Percentiles rank a stretch among this genome's conserved stretches.
Evolutionary conservation across 2,888 invertebrate species (phyloP).

Genomic region (Metacarcinus magister): DNA sequence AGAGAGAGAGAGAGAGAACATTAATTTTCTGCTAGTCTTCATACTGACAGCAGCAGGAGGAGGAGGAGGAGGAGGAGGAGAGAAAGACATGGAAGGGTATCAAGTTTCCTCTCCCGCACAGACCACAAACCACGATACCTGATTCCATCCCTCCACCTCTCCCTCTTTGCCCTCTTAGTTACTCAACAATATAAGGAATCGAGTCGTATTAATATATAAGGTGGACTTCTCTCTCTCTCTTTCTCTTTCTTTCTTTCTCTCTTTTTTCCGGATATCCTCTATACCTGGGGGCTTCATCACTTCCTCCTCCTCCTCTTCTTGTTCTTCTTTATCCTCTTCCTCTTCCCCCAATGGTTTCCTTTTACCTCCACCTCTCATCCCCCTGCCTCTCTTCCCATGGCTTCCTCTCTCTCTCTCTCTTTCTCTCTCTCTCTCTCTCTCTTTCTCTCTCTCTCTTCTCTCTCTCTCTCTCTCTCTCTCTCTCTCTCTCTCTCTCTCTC

Average conservation of each 20-base stretch:
- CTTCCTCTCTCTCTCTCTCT: background rate
- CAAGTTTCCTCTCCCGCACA: background rate
- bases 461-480: too few relatives aligned
- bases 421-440: background rate
- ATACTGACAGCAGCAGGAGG: constrained; percentile 6
- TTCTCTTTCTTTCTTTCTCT: constrained; percentile 26
- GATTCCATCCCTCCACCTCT: background rate
- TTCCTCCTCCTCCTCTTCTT: constrained; percentile 10
- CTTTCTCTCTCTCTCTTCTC: too few relatives aligned
- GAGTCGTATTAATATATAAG: background rate
- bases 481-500: too few relatives aligned
- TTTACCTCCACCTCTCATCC: background rate
- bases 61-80: background rate
- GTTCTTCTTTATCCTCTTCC: background rate
- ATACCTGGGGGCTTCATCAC: constrained; percentile 12
- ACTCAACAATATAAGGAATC: background rate
- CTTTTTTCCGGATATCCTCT: constrained; percentile 32
- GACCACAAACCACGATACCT: constrained; percentile 32
- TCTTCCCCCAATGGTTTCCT: background rate
- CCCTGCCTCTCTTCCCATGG: background rate
- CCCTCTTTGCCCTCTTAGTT: background rate
- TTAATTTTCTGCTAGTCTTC: constrained; percentile 6
- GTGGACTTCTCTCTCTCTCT: too few relatives aligned
- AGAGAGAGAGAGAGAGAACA: background rate
- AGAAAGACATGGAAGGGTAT: background rate